Evolutionary conservation across 2,888 invertebrate genomes (phyloP).

Genomic region (Phaedon cochleariae): DNA sequence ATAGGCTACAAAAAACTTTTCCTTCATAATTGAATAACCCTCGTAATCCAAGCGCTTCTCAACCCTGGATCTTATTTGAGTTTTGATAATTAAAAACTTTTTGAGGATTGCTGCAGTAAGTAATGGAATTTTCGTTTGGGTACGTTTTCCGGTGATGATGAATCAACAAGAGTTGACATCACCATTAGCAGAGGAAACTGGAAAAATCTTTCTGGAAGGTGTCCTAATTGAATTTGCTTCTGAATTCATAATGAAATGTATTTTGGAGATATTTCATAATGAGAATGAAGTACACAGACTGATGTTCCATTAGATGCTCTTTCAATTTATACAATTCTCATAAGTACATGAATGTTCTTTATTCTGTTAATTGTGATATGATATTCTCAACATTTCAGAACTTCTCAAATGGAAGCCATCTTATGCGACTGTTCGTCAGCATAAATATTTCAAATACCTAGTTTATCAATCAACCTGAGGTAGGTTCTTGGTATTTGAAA

Average conservation of each 20-base stretch:
- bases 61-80: constrained; percentile 4
- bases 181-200: background rate
- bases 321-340: too few relatives aligned
- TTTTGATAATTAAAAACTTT: constrained; percentile 18
- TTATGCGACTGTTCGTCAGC: too few relatives aligned
- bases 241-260: background rate
- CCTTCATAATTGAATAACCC: constrained; percentile 9
- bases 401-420: too few relatives aligned
- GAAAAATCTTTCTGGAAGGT: background rate
- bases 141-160: background rate
- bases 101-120: background rate
- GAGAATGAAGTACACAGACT: too few relatives aligned
- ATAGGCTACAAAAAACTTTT: constrained; percentile 12
- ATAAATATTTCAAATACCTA: too few relatives aligned
- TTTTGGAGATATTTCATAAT: too few relatives aligned
- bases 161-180: background rate
- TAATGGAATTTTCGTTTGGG: background rate
- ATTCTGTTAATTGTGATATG: too few relatives aligned
- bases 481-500: too few relatives aligned
- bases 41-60: background rate
- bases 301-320: too few relatives aligned
- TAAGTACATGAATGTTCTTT: too few relatives aligned
- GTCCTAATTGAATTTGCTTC: background rate
- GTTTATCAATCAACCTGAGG: too few relatives aligned
- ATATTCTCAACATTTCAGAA: too few relatives aligned